Percentiles rank a stretch among this genome's conserved stretches.
phyloP scores from a whole-genome alignment of 2,113 vertebrate genomes.

The Rhegmatorhina hoffmannsi region DNA sequence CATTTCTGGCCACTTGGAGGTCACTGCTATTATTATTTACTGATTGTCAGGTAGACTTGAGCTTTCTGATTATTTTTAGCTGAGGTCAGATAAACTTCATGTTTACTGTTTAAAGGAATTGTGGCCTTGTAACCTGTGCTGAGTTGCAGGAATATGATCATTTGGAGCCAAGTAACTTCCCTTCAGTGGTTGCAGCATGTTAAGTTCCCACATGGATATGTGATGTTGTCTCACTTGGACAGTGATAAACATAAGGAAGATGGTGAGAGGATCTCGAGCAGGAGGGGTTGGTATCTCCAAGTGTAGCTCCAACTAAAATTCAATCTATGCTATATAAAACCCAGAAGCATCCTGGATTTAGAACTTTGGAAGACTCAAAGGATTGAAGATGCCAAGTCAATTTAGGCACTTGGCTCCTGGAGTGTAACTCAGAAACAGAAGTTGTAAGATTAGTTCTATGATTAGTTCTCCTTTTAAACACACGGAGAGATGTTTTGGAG shows the following conservation, averaged over 20 bases:
- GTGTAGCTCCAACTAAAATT: neutral
- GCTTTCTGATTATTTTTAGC: neutral
- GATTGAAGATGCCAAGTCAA: neutral
- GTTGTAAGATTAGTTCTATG: neutral
- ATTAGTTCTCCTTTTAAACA: neutral
- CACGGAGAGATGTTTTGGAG: neutral
- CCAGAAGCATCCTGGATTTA: neutral
- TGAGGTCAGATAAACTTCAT: neutral
- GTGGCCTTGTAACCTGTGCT: neutral
- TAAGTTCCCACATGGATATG: neutral
- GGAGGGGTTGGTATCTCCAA: neutral
- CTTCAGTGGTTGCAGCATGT: neutral
- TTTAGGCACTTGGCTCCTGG: neutral
- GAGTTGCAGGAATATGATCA: neutral
- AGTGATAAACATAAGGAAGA: neutral
- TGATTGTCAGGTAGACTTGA: neutral
- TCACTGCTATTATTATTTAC: neutral
- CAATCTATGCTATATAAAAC: neutral
- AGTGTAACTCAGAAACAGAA: neutral
- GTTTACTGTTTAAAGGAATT: neutral
- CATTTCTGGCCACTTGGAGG: neutral
- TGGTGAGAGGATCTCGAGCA: neutral
- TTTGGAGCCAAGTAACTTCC: neutral
- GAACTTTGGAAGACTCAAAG: neutral
- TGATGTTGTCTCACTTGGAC: neutral